Base-by-base conservation (phyloP, 2,888 invertebrate genomes). In the Margaritifera margaritifera region DNA sequence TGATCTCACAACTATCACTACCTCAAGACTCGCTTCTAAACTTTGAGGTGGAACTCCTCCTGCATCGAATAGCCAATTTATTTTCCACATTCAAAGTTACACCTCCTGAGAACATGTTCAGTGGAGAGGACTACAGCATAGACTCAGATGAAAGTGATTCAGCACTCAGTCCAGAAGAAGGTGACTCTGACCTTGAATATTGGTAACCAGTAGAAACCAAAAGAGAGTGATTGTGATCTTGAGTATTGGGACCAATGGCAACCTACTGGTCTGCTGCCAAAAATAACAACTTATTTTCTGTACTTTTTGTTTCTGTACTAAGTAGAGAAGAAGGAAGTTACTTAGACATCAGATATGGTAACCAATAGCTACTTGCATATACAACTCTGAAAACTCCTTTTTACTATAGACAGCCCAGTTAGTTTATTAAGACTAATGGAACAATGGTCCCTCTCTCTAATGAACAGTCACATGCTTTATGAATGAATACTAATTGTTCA, bases 101-200 rank as follows among this genome's bases (percentile, higher is more conserved):
- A 64, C 81, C 81, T 20, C 81, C 83, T 22, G 79, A 80, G 52
- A 78, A 78, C 58, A 76, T 79, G 54, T 80, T 82, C 55, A 77
- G 76, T 54, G 77, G 80, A 31, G 78, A 75, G 61, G 77, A 74
- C 55, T 80, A 80, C n/a, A 76, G 75, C 62, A 62, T 76, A 20
- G 74, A 73, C 56, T 65, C 72, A 6, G 75, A 78, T 18, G 80
- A 81, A 55, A 79, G 79, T 24, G 82, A 83, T 56, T 71, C 77
- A 27, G 76, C 78, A 6, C 62, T 52, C 31, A 82, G 79, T 54
- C 68, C 67, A 19, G 84, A 82, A 51, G 87, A 83, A 60, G 84
- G 85, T 0, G 87, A 87, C 59, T 87, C 87, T 4, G 87, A 87
- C 66, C 64, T 87, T 53, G 87, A 87, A 69, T 87, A 86, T 68